Conservation (phyloP, 2,888 invertebrate genomes). For the Nephrotoma flavescens region DNA sequence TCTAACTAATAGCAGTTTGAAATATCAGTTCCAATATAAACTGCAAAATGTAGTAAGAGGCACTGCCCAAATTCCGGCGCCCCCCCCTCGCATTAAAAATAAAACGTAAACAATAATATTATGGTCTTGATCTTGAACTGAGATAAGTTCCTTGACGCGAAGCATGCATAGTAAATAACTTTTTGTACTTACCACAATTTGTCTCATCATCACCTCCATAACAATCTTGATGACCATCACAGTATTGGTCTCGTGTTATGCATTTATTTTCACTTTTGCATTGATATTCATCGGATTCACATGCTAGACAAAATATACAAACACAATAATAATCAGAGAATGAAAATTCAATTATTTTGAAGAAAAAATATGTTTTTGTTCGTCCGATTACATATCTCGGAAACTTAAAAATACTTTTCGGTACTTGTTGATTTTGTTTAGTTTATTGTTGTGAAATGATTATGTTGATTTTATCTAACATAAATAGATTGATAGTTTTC, state of each 20-base stretch:
- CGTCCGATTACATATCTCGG: not conserved
- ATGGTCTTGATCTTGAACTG: no score
- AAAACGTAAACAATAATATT: no score
- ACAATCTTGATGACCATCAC: slow-evolving; percentile 40
- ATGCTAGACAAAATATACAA: slow-evolving; percentile 29
- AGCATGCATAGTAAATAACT: not conserved
- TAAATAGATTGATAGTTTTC: not conserved
- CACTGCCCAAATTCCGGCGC: no score
- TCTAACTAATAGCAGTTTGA: no score
- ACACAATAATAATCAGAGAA: slow-evolving; percentile 3
- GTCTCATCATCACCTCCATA: slow-evolving; percentile 45
- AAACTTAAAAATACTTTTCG: not conserved
- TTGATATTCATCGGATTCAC: slow-evolving; percentile 38
- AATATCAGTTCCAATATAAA: no score
- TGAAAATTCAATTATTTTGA: slow-evolving; percentile 11
- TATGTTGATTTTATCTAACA: not conserved
- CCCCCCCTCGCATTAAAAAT: no score
- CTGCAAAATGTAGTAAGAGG: no score
- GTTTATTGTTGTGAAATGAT: not conserved
- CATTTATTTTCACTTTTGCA: slow-evolving; percentile 32
- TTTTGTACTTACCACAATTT: slow-evolving; percentile 27
- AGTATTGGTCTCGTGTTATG: slow-evolving; percentile 36
- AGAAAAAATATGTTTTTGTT: slow-evolving; percentile 6
- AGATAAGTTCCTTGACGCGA: no score
- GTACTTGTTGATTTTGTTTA: not conserved